Conservation (phyloP, 2,797 vertebrate species). For the Sebastes vulpes region DNA sequence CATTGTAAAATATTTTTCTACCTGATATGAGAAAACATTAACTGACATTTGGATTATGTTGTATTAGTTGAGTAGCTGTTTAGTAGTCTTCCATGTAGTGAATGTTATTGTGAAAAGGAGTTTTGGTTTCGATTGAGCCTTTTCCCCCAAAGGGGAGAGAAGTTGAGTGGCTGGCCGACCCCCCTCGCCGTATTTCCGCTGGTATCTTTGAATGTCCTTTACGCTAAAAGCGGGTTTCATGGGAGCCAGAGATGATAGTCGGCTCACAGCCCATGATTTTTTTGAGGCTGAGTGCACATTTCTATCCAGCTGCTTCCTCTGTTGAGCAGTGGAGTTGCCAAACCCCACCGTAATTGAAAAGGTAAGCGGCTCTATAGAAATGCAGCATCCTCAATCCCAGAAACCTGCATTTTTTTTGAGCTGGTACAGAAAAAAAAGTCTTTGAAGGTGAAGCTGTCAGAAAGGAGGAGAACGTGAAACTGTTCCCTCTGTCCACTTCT, state of each 20-base stretch:
- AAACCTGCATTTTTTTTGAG: not conserved
- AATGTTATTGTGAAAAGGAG: not conserved
- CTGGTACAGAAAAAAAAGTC: not conserved
- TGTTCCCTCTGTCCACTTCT: not conserved
- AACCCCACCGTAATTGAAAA: slow-evolving; percentile 18
- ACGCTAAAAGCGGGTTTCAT: slow-evolving; percentile 12
- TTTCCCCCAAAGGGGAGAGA: not conserved
- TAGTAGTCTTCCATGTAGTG: not conserved
- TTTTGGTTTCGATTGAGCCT: not conserved
- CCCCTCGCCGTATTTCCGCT: not conserved
- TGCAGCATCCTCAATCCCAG: not conserved
- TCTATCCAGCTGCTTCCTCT: slow-evolving; percentile 19
- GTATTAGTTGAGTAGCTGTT: not conserved
- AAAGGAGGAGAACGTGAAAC: not conserved
- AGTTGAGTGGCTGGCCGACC: not conserved
- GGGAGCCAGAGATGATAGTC: slow-evolving; percentile 15
- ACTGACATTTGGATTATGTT: not conserved
- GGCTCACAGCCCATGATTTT: slow-evolving; percentile 32
- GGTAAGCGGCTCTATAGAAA: slow-evolving; percentile 3
- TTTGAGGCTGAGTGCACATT: slow-evolving; percentile 17
- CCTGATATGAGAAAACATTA: not conserved
- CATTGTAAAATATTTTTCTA: not conserved
- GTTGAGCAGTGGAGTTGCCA: slow-evolving; percentile 11
- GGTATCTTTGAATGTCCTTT: slow-evolving; percentile 7
- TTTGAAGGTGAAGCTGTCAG: not conserved